phyloP scores from a whole-genome alignment of 2,888 invertebrate species.

The Cheilosia scutellata region DNA sequence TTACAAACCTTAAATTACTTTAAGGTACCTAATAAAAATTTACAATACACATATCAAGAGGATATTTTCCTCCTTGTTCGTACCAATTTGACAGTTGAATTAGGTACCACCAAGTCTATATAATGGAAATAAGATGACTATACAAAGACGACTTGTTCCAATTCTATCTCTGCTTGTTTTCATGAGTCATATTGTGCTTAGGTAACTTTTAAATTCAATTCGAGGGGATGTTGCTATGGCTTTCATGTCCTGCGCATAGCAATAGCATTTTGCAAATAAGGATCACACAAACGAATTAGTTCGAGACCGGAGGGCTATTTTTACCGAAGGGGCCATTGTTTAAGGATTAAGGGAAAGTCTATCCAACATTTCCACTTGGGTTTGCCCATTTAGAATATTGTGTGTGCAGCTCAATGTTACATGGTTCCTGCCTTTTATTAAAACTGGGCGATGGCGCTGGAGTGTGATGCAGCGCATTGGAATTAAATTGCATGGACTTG shows the following conservation, averaged over 20 bases:
- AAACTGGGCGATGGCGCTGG: background rate
- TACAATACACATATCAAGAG: constrained; percentile 20
- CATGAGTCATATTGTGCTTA: constrained; percentile 26
- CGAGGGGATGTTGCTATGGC: background rate
- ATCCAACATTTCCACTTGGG: constrained; percentile 49
- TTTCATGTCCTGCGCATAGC: constrained; percentile 5
- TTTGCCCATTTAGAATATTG: constrained; percentile 12
- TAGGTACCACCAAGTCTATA: constrained; percentile 52
- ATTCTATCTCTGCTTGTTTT: constrained; percentile 19
- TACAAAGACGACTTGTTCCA: background rate
- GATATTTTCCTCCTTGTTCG: constrained; percentile 14
- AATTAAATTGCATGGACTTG: constrained; percentile 74
- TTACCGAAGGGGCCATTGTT: constrained; percentile 44
- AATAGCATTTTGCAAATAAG: constrained; percentile 37
- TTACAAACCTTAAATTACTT: constrained; percentile 48
- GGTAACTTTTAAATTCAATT: constrained; percentile 58
- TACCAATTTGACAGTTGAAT: constrained; percentile 59
- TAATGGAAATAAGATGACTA: constrained; percentile 13
- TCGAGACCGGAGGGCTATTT: background rate
- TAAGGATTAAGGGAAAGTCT: constrained; percentile 58
- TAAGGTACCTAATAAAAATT: constrained; percentile 43
- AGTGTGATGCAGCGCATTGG: constrained; percentile 48
- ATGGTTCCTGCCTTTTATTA: constrained; percentile 34
- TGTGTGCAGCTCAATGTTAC: constrained; percentile 7
- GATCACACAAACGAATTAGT: constrained; percentile 35